phyloP scores from a whole-genome alignment of 2,888 invertebrate genomes.

The Hemistola chrysoprasaria region DNA sequence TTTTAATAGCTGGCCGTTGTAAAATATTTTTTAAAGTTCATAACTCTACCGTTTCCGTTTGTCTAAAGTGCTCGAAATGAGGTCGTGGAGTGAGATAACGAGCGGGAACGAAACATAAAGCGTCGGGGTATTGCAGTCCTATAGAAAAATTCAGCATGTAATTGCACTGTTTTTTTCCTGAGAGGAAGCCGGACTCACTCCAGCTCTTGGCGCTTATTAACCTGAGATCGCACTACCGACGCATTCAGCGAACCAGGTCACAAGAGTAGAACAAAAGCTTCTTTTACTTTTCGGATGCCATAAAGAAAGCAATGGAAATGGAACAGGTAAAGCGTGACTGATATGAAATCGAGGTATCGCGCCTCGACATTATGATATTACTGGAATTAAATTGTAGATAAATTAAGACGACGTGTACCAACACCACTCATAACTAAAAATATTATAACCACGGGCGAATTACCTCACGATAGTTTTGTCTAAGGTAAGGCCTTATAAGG shows the following conservation, averaged over 20 bases:
- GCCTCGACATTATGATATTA: background rate
- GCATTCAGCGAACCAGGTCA: slow-evolving; percentile 52
- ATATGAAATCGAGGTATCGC: background rate
- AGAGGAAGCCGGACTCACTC: slow-evolving; percentile 38
- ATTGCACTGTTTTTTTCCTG: slow-evolving; percentile 40
- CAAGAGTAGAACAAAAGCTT: slow-evolving; percentile 43
- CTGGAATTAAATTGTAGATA: background rate
- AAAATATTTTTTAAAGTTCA: slow-evolving; percentile 61
- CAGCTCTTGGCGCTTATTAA: slow-evolving; percentile 52
- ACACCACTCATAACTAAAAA: too few relatives aligned
- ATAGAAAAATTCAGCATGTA: slow-evolving; percentile 43
- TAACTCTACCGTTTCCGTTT: slow-evolving; percentile 59
- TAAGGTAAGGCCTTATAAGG: too few relatives aligned
- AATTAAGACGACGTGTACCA: too few relatives aligned
- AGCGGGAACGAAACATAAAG: slow-evolving; percentile 56
- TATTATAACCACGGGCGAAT: too few relatives aligned
- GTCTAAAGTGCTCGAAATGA: slow-evolving; percentile 63
- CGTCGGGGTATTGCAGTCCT: slow-evolving; percentile 36
- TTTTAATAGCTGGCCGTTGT: slow-evolving; percentile 16
- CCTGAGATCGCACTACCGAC: slow-evolving; percentile 46
- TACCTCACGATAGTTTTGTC: too few relatives aligned
- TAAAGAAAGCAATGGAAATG: slow-evolving; percentile 13
- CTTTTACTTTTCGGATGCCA: slow-evolving; percentile 18
- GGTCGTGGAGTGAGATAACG: slow-evolving; percentile 70
- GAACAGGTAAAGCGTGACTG: slow-evolving; percentile 1